Evolutionary conservation across 1,140 invertebrate genomes (phyloP), one percentile per base, ranked within the genome.

Genomic region (Cherax destructor): DNA sequence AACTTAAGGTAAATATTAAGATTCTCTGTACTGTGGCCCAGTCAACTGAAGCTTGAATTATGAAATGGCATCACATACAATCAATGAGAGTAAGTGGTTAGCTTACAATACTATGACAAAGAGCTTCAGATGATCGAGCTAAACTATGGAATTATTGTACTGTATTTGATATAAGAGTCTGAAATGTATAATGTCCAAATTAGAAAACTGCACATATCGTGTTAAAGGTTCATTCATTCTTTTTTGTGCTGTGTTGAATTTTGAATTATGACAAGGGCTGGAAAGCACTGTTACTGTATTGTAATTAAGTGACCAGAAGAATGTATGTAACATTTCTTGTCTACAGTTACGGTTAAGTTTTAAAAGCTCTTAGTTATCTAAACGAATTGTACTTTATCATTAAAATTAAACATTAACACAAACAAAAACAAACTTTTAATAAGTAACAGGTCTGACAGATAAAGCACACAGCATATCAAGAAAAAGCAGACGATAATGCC

Each of bases 361-460:
- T 50, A 84, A 49, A 84, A 84, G 59, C 18, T 72, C 18, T 30
- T 72, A 47, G n/a, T 76, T n/a, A 76, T 52, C 18, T 86, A 50
- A 52, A 24, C 47, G 76, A 76, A 76, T 86, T 86, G 83, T 86
- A 86, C 83, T 86, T 86, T 50, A 86, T 86, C 83, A 86, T 21
- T 76, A 49, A 86, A 69, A 76, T 49, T 72, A n/a, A 49, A 86
- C 49, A 86, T 52, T 13, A 86, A 24, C 69, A 74, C 21, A 21
- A 21, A 30, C 69, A 74, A 74, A 74, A 74, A 74, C n/a, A 30
- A 30, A 74, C 5, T 3, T 74, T 24, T 9, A 9, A 30, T 30
- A 74, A 74, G 69, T 74, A 74, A 69, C 65, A 56, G 52, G 52
- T 56, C 1, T 69, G 61, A 18, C 13, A 3, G 1, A 69, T 18